Conservation (phyloP, 2,888 invertebrate genomes). For the Ormyrus rosae region DNA sequence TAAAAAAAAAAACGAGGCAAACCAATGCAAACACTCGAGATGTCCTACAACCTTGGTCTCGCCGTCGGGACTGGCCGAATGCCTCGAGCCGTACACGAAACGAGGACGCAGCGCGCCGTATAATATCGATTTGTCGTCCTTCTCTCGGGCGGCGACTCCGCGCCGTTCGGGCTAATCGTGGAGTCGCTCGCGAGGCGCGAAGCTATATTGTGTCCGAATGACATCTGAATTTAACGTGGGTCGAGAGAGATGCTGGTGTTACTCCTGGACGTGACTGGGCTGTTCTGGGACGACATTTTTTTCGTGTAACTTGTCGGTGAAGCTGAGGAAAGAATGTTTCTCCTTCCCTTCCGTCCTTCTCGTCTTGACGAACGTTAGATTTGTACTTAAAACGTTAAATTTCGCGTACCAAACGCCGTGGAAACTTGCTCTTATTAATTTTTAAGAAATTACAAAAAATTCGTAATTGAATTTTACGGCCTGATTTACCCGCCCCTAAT, state of each 20-base stretch:
- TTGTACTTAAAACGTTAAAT: no score
- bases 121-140: constrained; percentile 52
- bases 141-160: constrained; percentile 31
- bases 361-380: no score
- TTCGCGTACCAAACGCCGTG: no score
- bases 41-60: no score
- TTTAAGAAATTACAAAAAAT: no score
- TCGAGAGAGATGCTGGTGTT: constrained; percentile 7
- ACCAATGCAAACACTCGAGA: no score
- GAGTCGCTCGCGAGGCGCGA: neutral
- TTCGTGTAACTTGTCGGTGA: neutral
- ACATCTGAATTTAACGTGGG: neutral
- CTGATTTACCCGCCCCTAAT: no score
- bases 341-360: no score
- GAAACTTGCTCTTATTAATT: no score
- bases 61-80: neutral
- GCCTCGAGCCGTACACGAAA: neutral
- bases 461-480: no score
- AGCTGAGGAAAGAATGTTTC: no score
- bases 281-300: neutral
- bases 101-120: constrained; percentile 26
- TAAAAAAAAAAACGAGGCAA: no score
- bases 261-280: neutral
- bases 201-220: constrained; percentile 26
- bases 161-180: constrained; percentile 34